Base-by-base conservation (phyloP, 2,797 vertebrate genomes). In the Otus scops region DNA sequence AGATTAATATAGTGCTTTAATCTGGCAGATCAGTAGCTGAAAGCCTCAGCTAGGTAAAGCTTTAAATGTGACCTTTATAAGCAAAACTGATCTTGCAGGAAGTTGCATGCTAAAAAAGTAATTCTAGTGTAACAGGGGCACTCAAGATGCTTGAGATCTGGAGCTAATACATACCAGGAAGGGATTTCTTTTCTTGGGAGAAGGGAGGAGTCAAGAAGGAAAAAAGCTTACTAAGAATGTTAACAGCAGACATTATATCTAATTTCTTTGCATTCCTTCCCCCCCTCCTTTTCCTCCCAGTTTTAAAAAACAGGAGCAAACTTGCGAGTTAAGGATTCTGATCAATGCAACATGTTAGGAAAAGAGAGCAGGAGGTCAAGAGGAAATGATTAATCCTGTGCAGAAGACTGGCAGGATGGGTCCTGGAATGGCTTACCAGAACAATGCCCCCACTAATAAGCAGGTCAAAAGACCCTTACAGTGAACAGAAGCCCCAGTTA, bases 371-470 rank as follows among this genome's bases (percentile, higher is more conserved):
- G 93, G 93, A 96, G 97, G 97, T 97, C 97, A 98, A 98, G 98
- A 97, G 97, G 97, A 98, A 98, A 98, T 97, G 95, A 98, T 98
- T 98, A 98, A 98, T 98, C 96, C 96, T 97, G 90, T 88, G 82
- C 95, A 95, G 97, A 97, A 96, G 96, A 95, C 92, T 92, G 96
- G 95, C 95, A 95, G 74, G 96, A 97, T 96, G 96, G 95, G 95
- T 95, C 96, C 89, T 95, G 95, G 92, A 96, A 87, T 77, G 64
- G 79, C 75, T 95, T 96, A 95, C 95, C 90, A 91, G 95, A 97
- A 97, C 94, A 95, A 95, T 96, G 89, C 89, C 90, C 88, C 88
- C 82, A 75, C 90, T 92, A 97, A 95, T 85, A 97, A 96, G 92
- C 57, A 94, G 93, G 92, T 95, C 87, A 95, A 93, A 97, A 97